Base-by-base conservation (phyloP, 2,888 invertebrate genomes). In the Cheilosia scutellata region DNA sequence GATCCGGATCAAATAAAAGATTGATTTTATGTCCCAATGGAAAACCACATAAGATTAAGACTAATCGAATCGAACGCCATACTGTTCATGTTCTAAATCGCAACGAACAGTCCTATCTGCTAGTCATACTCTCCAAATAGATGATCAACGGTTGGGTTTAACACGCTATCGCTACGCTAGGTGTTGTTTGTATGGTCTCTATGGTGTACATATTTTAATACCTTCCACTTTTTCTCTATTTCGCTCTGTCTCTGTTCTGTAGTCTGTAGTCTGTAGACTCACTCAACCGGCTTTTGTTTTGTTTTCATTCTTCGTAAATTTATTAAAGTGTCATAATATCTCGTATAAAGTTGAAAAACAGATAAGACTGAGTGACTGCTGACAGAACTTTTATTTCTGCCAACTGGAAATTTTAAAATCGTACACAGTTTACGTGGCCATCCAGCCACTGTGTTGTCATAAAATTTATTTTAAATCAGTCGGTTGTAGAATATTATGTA, bases 401-500 rank as follows among this genome's bases (percentile, higher is more conserved):
- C 65, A 65, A 37, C 37, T 57, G 40, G 63, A 55, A 57, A 25
- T 37, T 20, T 37, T 0, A 53, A 42, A 9, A 55, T 16, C 44
- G 58, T 68, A 55, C 2, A 25, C 31, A 58, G 65, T 57, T 57
- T 76, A 76, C 76, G 76, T 76, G 76, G 76, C 76, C 47, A 37
- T 37, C 37, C 37, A 37, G 37, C 55, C 16, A 11, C 5, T 5
- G 20, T 11, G n/a, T 42, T 49, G 47, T 40, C 25, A 11, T 16
- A 33, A 25, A 68, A 31, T 31, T 31, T 29, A 37, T 37, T 37
- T n/a, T 4, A 9, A 44, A n/a, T 16, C n/a, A n/a, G 5, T 44
- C 6, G n/a, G 25, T 25, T 11, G 0, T 9, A 4, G 5, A 11
- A 25, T 25, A n/a, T 11, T 13, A 11, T 25, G 4, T 31, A 6